A percentile compares a stretch with the other conserved stretches of the same genome.
phyloP scores from a whole-genome alignment of 2,888 invertebrate species.

The Amiota mariae region DNA sequence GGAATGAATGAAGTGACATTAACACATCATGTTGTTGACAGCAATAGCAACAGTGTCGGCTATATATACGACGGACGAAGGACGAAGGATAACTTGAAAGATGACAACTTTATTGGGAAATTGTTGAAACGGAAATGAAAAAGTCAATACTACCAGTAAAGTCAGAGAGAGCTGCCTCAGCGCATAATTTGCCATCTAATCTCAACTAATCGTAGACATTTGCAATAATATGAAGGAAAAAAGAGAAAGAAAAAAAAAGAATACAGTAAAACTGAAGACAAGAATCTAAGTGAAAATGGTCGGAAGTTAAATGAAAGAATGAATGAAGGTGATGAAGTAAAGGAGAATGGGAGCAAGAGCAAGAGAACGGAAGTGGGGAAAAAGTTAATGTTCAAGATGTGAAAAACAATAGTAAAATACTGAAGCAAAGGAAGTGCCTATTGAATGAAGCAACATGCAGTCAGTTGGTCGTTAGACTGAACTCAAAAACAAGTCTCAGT shows the following conservation, averaged over 20 bases:
- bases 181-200: conserved; percentile 65
- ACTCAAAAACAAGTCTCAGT: too few species aligned
- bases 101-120: background rate
- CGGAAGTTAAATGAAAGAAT: conserved; percentile 17
- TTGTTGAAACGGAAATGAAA: conserved; percentile 49
- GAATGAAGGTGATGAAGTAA: conserved; percentile 27
- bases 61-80: conserved; percentile 32
- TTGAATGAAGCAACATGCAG: conserved; percentile 15
- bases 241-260: background rate
- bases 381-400: conserved; percentile 20
- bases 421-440: background rate
- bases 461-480: background rate
- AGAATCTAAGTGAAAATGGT: background rate
- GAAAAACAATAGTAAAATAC: conserved; percentile 19
- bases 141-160: conserved; percentile 26
- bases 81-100: conserved; percentile 9
- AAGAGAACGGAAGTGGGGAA: background rate
- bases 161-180: conserved; percentile 27
- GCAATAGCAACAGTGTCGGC: conserved; percentile 43
- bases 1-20: conserved; percentile 44
- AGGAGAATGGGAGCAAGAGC: background rate
- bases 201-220: conserved; percentile 65
- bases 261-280: too few species aligned
- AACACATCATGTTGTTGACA: conserved; percentile 64
- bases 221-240: conserved; percentile 58